Evolutionary conservation across 2,888 invertebrate genomes (phyloP), one percentile per base, ranked within the genome.

Genomic region (Nemapogon koenigi): DNA sequence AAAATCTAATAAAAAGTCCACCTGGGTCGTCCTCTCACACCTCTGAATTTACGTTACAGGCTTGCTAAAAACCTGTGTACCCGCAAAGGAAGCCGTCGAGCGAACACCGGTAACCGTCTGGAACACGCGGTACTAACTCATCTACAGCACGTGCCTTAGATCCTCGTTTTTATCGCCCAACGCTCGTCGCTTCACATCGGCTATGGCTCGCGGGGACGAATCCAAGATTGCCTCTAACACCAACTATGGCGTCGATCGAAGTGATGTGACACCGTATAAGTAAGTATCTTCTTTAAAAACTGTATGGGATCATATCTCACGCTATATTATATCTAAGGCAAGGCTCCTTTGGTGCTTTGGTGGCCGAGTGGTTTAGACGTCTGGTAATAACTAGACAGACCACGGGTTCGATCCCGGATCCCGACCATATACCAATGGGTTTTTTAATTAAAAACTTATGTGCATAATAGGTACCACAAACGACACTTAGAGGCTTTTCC

Each of bases 121-220:
- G 92, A 93, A 82, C 86, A 91, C 64, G 83, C 89, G 57, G 91
- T 93, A 29, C 84, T 93, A 33, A 91, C 90, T 35, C 88, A 87
- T 61, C 79, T 92, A 36, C 90, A 91, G 66, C 91, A 89, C 89
- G 92, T 92, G 46, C 92, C 92, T 49, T 93, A 90, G 86, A 47
- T 62, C 37, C 13, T 49, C 26, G 35, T 43, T 11, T 8, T 10
- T 26, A 13, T 13, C 17, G 29, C 22, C 27, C 19, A 27, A 41
- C n/a, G 13, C 17, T 16, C 19, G 11, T 17, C 37, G 29, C 10
- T 30, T 6, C 26, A 25, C 27, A 51, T 49, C 52, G 48, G 49
- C 49, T 52, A 80, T 80, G 80, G 80, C 80, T 50, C 72, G 79
- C 51, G 80, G 80, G 52, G 76, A 79, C 57, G 76, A 76, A 55